Evolutionary conservation across 2,888 invertebrate genomes (phyloP).

Genomic region (Anodontia alba): DNA sequence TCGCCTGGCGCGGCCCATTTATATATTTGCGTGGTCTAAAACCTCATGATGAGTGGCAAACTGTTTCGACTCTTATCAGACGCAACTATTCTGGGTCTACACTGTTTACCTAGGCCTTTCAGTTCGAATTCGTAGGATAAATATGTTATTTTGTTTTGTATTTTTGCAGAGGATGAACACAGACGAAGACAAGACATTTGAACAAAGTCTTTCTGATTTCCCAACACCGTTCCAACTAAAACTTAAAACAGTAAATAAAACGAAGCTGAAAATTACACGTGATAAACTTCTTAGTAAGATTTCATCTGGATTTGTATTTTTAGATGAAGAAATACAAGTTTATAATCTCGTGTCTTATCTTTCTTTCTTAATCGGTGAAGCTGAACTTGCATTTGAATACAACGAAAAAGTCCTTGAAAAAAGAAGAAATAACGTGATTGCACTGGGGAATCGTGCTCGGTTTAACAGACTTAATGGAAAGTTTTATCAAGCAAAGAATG

Average conservation of each 20-base stretch:
- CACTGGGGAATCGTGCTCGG: not conserved
- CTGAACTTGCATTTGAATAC: not conserved
- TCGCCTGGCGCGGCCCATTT: no score
- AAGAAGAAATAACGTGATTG: not conserved
- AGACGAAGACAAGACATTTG: not conserved
- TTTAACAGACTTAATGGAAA: not conserved
- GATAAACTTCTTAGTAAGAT: not conserved
- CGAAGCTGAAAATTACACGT: not conserved
- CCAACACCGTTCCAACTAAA: not conserved
- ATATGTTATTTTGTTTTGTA: no score
- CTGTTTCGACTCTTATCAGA: no score
- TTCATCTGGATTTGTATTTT: not conserved
- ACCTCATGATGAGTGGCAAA: no score
- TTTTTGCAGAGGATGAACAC: no score
- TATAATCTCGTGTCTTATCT: not conserved
- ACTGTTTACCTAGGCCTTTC: no score
- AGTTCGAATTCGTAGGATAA: no score
- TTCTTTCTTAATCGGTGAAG: not conserved
- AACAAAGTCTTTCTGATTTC: not conserved
- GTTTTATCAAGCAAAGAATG: not conserved
- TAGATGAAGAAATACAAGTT: not conserved
- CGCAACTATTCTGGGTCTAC: no score
- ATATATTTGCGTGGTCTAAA: no score
- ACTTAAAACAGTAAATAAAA: not conserved
- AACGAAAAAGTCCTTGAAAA: not conserved